Evolutionary conservation across 2,797 vertebrate genomes (phyloP), one percentile per base, ranked within the genome.

Genomic region (Poeciliopsis turneri): DNA sequence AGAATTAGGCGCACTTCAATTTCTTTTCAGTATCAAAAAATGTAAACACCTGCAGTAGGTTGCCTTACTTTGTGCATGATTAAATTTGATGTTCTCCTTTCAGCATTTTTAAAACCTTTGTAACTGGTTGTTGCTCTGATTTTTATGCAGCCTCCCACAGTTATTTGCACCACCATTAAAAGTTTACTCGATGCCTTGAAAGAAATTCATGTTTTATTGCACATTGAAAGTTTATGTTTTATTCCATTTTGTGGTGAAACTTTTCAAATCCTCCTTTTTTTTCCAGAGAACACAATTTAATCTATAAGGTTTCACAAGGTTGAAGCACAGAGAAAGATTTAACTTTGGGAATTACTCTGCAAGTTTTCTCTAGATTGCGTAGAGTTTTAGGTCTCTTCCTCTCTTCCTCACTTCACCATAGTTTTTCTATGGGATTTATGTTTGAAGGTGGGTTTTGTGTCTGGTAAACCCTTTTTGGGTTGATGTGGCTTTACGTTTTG

Each of bases 51-150:
- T 93, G 88, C 93, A 88, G 89, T 97, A 98, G 97, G 96, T 96
- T 96, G 96, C 96, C 96, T 97, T 96, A 96, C 94, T 95, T 95
- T 89, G 93, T 97, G 98, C 98, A 99, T 99, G 97, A 92, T 94
- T 97, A 96, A 94, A 95, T 96, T 95, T 93, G 89, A 94, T 95
- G 90, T 91, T 96, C 78, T 92, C 95, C 96, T 95, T 93, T 93
- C 92, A 90, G 95, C 91, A 94, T 95, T 96, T 93, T 69, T 85
- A 76, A 94, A 94, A 80, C 83, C 89, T 92, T 88, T 87, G 85
- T 92, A 92, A 46, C 92, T 81, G 82, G 84, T 92, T 91, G 90
- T 94, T 92, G 78, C 82, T 89, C 68, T 53, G 46, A 73, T 68
- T 81, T 85, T 83, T 81, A 73, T 76, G 81, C 87, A 28, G 68